Percentiles rank a stretch among this genome's conserved stretches.
phyloP scores from a whole-genome alignment of 2,113 vertebrate species.

The Chamaea fasciata region DNA sequence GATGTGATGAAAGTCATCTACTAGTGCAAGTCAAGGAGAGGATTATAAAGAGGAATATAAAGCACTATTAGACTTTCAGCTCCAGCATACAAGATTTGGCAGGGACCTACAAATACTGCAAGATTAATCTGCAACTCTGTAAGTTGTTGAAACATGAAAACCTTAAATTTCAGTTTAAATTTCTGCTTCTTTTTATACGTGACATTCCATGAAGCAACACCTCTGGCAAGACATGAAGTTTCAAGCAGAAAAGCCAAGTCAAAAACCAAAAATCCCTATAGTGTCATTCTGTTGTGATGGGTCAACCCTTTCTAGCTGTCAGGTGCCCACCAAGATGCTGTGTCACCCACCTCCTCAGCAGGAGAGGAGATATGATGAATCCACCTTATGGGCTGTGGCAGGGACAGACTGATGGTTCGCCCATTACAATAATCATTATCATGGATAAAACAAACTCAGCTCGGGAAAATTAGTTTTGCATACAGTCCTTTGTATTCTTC shows the following conservation, averaged over 20 bases:
- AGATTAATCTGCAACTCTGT: background rate
- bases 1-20: background rate
- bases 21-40: background rate
- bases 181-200: background rate
- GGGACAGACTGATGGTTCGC: background rate
- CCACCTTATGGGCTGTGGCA: background rate
- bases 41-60: background rate
- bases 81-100: background rate
- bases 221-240: background rate
- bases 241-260: fast-evolving
- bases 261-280: background rate
- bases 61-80: background rate
- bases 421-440: background rate
- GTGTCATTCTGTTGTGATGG: background rate
- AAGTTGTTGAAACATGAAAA: background rate
- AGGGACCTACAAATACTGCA: background rate
- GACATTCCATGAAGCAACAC: background rate
- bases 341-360: background rate
- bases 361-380: background rate
- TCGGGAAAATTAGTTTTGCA: background rate
- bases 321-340: background rate
- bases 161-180: background rate
- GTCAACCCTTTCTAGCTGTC: background rate
- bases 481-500: background rate
- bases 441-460: background rate